Evolutionary conservation across 2,113 vertebrate genomes (phyloP), one percentile per base, ranked within the genome.

Genomic region (Helogale parvula): DNA sequence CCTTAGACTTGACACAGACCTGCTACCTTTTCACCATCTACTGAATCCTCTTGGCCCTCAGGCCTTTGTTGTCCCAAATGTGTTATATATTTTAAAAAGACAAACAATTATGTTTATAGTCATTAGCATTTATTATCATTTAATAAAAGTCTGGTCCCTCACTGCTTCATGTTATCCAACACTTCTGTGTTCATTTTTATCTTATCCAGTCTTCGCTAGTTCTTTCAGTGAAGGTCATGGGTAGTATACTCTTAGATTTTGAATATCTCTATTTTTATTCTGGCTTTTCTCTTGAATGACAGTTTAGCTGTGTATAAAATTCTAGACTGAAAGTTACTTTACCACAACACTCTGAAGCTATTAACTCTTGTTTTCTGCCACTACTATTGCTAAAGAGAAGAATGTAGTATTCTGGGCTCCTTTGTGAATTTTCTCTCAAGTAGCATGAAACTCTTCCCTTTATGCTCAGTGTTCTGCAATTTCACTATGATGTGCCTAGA

Each of bases 321-420:
- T 91, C 45, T 91, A 52, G 65, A 93, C 38, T 74, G 54, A 57
- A 96, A 92, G 33, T 41, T 74, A 54, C 21, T 81, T 92, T 77
- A 68, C 33, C 15, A 41, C 25, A 93, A 79, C n/a, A 66, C 52
- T 79, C 17, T 31, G 35, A 95, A 89, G 69, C 27, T 45, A 19
- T 35, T 16, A 76, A 27, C 45, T 72, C 19, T 33, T 76, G 45
- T 65, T 33, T 89, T 82, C n/a, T 57, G 31, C 41, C 7, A 80
- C 13, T 47, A 7, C 16, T 63, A 29, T 2, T 94, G 38, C 41
- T 47, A n/a, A 87, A 65, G 66, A 92, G 31, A 41, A 95, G 38
- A 82, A 29, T 87, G 7, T 23, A 63, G 60, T 23, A 29, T 35
- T 54, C 10, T 19, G 33, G 16, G 41, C 57, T 65, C 63, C 66